These are phyloP conservation scores for Grammomys surdaster DNA, from an alignment of 2,113 vertebrate genomes.

Conservation along the genomic window DNA sequence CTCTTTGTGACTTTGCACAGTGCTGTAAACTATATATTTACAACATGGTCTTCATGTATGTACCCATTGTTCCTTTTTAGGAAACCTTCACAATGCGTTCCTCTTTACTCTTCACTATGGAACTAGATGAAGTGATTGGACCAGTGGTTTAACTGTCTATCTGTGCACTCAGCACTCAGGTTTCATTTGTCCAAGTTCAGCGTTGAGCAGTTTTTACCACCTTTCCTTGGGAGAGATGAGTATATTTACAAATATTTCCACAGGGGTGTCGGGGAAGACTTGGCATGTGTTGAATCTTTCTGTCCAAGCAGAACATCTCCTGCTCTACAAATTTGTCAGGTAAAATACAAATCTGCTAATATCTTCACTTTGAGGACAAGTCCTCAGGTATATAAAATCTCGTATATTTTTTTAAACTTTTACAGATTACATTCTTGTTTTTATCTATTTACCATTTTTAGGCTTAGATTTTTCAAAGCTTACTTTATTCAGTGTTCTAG, in stretches of 20 bases:
- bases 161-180: background rate
- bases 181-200: background rate
- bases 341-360: constrained; percentile 41
- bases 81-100: background rate
- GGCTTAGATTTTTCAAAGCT: too few relatives aligned
- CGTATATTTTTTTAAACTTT: constrained; percentile 46
- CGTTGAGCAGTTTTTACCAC: background rate
- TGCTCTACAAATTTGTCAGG: background rate
- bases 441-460: background rate
- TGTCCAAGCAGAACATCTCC: background rate
- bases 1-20: background rate
- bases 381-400: background rate
- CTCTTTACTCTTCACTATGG: background rate
- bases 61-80: background rate
- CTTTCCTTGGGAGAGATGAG: background rate
- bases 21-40: background rate
- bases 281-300: background rate
- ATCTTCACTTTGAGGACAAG: constrained; percentile 56
- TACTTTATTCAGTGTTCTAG: too few relatives aligned
- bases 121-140: constrained; percentile 9
- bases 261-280: background rate
- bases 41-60: constrained; percentile 2
- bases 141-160: constrained; percentile 4
- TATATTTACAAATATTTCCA: constrained; percentile 43
- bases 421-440: background rate